Percentiles rank a stretch among this genome's conserved stretches.
These are phyloP conservation scores for Mesoligia furuncula DNA, from an alignment of 2,888 invertebrate species.

Conservation along the genomic window DNA sequence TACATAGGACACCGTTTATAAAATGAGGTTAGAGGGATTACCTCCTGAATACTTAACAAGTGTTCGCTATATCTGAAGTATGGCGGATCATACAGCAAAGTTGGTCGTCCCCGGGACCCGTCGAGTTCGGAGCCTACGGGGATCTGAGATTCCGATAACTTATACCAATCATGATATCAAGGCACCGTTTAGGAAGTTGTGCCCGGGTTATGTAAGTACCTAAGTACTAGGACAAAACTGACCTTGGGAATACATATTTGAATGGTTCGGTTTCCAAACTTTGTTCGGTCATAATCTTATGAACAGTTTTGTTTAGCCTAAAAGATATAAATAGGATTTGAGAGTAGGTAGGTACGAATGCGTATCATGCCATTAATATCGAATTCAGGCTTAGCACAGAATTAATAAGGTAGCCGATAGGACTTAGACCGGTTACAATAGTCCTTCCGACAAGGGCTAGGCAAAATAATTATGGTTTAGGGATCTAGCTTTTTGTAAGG, in stretches of 20 bases:
- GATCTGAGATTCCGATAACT: slow-evolving; percentile 64
- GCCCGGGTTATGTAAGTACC: slow-evolving; percentile 54
- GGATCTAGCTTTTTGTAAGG: background rate
- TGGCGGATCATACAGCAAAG: slow-evolving; percentile 62
- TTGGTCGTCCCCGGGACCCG: slow-evolving; percentile 56
- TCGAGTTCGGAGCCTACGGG: slow-evolving; percentile 59
- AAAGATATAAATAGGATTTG: slow-evolving; percentile 6
- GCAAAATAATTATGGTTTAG: background rate
- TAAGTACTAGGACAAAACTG: slow-evolving; percentile 50
- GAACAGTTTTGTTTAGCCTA: background rate
- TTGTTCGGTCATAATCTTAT: slow-evolving; percentile 19
- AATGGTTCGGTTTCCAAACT: slow-evolving; percentile 45
- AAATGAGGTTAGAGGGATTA: slow-evolving; percentile 66
- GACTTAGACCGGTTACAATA: background rate
- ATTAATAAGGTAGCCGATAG: background rate
- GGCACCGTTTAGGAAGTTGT: slow-evolving; percentile 58
- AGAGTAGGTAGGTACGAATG: background rate
- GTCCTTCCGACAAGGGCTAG: background rate
- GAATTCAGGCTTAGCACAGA: too few relatives aligned
- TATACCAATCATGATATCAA: slow-evolving; percentile 65
- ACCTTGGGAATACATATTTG: slow-evolving; percentile 57
- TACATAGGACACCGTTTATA: slow-evolving; percentile 57
- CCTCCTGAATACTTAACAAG: slow-evolving; percentile 66
- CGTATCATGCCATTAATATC: background rate
- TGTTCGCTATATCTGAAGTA: slow-evolving; percentile 63